Evolutionary conservation across 2,888 invertebrate genomes (phyloP), one percentile per base, ranked within the genome.

Genomic region (Drosophila fungiperda): DNA sequence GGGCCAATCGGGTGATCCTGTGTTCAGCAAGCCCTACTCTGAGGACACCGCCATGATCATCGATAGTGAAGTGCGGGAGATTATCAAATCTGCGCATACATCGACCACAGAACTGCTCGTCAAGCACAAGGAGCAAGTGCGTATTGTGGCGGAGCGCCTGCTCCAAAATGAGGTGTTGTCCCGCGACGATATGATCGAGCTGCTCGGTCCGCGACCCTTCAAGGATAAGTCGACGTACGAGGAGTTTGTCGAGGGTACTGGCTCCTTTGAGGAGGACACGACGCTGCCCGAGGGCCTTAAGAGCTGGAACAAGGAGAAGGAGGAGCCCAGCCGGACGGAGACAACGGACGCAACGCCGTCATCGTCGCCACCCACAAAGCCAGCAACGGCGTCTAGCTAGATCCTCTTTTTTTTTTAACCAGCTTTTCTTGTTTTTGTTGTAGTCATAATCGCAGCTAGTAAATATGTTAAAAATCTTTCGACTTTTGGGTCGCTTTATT

Each of bases 221-320:
- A 97, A 97, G 15, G 99, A 99, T 93, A 99, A 99, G 94, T 98
- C 99, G 17, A 99, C 99, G 12, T 99, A 99, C 91, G 99, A 99
- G 93, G 98, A 99, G 92, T 99, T 99, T 93, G 99, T 99, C 0
- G 99, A 98, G 93, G 99, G 98, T 2, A 99, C 98, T 0, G 99
- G 99, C 2, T 99, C 99, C 1, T 96, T 99, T 87, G 99, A 99
- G 78, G 99, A 99, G 93, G 98, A 99, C 90, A 99, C 99, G 0
- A 94, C 96, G 0, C 94, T 99, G 83, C 99, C 99, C 0, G 97
- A 98, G 93, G 99, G 99, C 63, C 94, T 99, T 33, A 96, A 98
- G 92, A 96, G 97, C 89, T 99, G 99, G 99, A 99, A 99, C 92
- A 96, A 96, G 91, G 95, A 96, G 66, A 94, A 94, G 76, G 92